Evolutionary conservation across 1,140 invertebrate genomes (phyloP).

Genomic region (Tetramorium simillimum): DNA sequence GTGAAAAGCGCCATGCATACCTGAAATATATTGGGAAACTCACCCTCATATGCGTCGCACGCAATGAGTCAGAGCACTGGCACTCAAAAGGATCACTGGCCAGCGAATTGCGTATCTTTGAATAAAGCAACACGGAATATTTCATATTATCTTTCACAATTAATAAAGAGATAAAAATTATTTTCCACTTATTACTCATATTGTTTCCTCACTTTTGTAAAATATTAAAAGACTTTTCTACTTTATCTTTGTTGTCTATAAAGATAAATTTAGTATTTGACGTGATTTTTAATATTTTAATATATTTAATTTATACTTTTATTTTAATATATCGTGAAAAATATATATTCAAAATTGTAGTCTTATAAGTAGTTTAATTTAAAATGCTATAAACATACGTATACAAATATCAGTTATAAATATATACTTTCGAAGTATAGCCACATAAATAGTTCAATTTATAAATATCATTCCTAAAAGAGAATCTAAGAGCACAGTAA

Average conservation of each 20-base stretch:
- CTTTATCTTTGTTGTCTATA: neutral
- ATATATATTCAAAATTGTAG: neutral
- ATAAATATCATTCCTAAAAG: neutral
- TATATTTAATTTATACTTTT: neutral
- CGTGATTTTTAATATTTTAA: neutral
- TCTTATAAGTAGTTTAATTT: neutral
- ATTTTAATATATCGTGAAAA: neutral
- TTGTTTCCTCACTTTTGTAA: neutral
- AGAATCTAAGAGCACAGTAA: neutral
- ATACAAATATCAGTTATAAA: neutral
- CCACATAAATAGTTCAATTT: neutral
- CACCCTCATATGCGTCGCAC: slow-evolving; percentile 48
- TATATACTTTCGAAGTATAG: neutral
- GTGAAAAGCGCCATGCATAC: slow-evolving; percentile 72
- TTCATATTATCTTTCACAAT: neutral
- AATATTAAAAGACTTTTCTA: neutral
- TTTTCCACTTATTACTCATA: neutral
- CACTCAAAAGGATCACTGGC: slow-evolving; percentile 44
- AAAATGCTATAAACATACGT: too few species aligned
- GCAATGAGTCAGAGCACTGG: slow-evolving; percentile 72
- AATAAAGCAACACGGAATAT: neutral
- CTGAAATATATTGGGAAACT: slow-evolving; percentile 74
- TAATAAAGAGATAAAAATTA: neutral
- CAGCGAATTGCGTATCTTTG: neutral
- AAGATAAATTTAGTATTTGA: neutral